Percentiles rank a stretch among this genome's conserved stretches.
phyloP scores from a whole-genome alignment of 2,888 invertebrate genomes.

The Phymatocera aterrima region DNA sequence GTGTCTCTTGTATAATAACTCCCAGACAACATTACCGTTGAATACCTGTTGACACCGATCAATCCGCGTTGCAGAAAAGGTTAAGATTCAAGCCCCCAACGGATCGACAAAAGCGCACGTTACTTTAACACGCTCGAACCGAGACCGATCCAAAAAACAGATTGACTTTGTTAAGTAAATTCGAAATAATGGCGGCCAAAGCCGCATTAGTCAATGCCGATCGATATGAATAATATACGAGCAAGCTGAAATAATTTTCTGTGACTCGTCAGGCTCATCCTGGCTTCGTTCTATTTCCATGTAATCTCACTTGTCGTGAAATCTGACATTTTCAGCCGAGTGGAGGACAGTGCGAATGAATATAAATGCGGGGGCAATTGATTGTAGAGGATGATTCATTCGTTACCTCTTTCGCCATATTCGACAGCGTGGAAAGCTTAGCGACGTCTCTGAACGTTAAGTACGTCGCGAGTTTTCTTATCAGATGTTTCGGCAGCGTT shows the following conservation, averaged over 20 bases:
- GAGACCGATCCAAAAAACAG: too few species aligned
- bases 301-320: too few species aligned
- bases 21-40: constrained; percentile 58
- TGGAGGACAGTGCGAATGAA: too few species aligned
- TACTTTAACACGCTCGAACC: background rate
- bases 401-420: constrained; percentile 46
- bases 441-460: constrained; percentile 41
- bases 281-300: too few species aligned
- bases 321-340: too few species aligned
- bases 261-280: too few species aligned
- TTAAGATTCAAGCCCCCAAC: too few species aligned
- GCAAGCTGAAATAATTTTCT: too few species aligned
- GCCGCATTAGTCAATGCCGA: too few species aligned
- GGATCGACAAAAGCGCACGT: background rate
- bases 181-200: too few species aligned
- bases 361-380: background rate
- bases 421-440: constrained; percentile 40
- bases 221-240: too few species aligned
- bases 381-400: background rate
- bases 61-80: background rate
- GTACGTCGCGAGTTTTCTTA: constrained; percentile 32
- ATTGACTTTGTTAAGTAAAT: too few species aligned
- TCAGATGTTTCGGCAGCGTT: constrained; percentile 43
- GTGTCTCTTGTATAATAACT: constrained; percentile 56
- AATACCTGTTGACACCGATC: constrained; percentile 55